phyloP scores from a whole-genome alignment of 2,888 invertebrate genomes.

The Scrobipalpa atriplicella region DNA sequence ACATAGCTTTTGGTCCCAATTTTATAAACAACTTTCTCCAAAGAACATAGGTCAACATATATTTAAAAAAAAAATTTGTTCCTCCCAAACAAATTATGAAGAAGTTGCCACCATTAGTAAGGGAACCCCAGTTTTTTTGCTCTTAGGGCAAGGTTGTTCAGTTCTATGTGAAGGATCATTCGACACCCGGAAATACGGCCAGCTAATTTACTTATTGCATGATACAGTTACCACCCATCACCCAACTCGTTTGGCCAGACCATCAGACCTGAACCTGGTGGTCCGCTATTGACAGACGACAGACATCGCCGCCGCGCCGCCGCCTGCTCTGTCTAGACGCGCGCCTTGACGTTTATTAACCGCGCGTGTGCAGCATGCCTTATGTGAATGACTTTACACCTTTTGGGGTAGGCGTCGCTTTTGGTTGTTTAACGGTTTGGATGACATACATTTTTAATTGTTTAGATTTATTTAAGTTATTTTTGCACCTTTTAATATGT shows the following conservation, averaged over 20 bases:
- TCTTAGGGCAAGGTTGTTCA: too few relatives aligned
- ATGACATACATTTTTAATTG: not conserved
- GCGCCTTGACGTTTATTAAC: conserved; percentile 48
- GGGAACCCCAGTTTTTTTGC: too few relatives aligned
- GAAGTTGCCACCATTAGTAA: too few relatives aligned
- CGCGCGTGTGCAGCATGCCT: conserved; percentile 50
- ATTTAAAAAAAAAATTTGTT: too few relatives aligned
- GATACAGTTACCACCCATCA: not conserved
- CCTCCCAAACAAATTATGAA: too few relatives aligned
- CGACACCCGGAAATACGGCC: too few relatives aligned
- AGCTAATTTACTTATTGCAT: not conserved
- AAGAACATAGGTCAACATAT: too few relatives aligned
- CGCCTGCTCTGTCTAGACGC: conserved; percentile 46
- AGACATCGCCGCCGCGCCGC: conserved; percentile 36
- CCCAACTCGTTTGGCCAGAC: not conserved
- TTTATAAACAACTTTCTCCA: too few relatives aligned
- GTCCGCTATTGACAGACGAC: conserved; percentile 59
- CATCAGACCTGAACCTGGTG: conserved; percentile 38
- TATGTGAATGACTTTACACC: conserved; percentile 33
- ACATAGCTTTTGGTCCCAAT: too few relatives aligned
- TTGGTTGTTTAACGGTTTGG: conserved; percentile 5
- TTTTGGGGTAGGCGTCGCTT: not conserved
- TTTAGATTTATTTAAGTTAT: not conserved
- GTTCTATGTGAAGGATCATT: too few relatives aligned
- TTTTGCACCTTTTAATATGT: not conserved